A percentile compares a stretch with the other conserved stretches of the same genome.
Conservation (phyloP, 37 sponge, comb jelly and placozoan genomes). For the Chondrilla cf. caribensis region DNA sequence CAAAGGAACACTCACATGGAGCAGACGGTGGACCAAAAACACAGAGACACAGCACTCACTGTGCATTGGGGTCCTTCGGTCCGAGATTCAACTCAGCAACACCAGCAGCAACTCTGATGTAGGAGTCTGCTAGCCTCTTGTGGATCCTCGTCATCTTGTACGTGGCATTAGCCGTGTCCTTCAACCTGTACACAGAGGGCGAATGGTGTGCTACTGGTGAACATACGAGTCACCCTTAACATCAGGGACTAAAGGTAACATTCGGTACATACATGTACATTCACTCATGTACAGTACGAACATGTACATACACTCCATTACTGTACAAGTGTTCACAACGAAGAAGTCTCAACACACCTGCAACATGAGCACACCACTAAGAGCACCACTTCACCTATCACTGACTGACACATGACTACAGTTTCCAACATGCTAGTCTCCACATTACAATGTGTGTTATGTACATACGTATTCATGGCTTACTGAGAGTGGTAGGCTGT, state of each 20-base stretch:
- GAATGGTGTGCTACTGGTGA: no score
- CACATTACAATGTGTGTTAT: no score
- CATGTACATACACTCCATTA: no score
- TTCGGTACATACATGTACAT: neutral
- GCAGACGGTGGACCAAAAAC: neutral
- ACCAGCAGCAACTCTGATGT: constrained; percentile 57
- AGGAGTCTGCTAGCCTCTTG: constrained; percentile 74
- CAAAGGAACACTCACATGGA: neutral
- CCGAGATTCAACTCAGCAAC: constrained; percentile 37
- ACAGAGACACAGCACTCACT: constrained; percentile 21
- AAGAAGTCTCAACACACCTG: no score
- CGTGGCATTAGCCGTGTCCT: constrained; percentile 45
- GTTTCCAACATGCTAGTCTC: no score
- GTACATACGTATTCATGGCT: constrained; percentile 3
- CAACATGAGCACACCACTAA: no score
- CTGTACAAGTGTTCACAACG: no score
- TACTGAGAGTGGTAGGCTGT: constrained; percentile 70
- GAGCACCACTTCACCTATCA: no score
- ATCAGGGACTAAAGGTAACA: neutral
- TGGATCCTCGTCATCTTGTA: constrained; percentile 58
- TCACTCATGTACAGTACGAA: no score
- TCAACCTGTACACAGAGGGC: constrained; percentile 36
- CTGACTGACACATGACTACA: no score
- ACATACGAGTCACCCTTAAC: neutral
- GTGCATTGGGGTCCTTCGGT: constrained; percentile 49